A percentile compares a stretch with the other conserved stretches of the same genome.
These are phyloP conservation scores for Dallia pectoralis DNA, from an alignment of 2,797 vertebrate species.

Conservation along the genomic window DNA sequence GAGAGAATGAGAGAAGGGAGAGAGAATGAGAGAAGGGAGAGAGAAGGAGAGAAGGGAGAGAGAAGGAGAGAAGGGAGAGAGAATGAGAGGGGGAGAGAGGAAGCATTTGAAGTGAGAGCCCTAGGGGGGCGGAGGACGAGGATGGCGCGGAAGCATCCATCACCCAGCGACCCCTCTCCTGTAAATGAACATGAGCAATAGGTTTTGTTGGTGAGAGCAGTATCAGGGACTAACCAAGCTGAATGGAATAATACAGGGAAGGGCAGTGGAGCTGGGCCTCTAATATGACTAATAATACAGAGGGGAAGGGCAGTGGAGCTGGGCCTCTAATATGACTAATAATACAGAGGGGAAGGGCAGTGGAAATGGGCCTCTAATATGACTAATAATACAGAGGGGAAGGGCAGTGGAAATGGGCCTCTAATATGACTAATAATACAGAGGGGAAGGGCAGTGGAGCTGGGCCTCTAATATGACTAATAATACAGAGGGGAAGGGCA, in stretches of 20 bases:
- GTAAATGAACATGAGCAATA: constrained; percentile 57
- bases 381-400: constrained; percentile 24
- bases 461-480: constrained; percentile 13
- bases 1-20: constrained; percentile 7
- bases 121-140: constrained; percentile 45
- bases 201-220: constrained; percentile 51
- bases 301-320: neutral
- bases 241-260: constrained; percentile 25
- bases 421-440: constrained; percentile 23
- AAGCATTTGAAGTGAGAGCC: constrained; percentile 49
- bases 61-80: neutral
- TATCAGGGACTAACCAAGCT: constrained; percentile 51
- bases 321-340: constrained; percentile 13
- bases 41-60: neutral
- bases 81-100: constrained; percentile 6
- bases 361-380: neutral
- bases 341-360: constrained; percentile 6
- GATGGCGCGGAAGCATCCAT: constrained; percentile 63
- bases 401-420: neutral
- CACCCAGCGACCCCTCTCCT: constrained; percentile 55
- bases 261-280: neutral
- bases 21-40: too few relatives aligned
- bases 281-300: constrained; percentile 16
- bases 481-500: constrained; percentile 6
- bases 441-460: neutral